Evolutionary conservation across 2,888 invertebrate genomes (phyloP).

Genomic region (Adelphocoris suturalis): DNA sequence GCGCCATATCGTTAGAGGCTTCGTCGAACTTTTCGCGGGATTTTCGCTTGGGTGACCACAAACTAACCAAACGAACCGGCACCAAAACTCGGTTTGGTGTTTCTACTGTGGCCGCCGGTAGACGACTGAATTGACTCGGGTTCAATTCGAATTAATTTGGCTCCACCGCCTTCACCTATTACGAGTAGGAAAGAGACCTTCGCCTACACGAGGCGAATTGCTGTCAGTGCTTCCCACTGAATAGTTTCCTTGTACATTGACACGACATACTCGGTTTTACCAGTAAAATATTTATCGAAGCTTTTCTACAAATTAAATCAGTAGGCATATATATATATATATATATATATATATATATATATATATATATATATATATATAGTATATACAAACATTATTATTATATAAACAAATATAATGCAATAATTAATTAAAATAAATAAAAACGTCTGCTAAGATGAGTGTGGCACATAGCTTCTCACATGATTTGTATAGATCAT

Average conservation of each 20-base stretch:
- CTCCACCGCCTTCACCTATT: slow-evolving; percentile 55
- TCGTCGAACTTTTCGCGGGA: not conserved
- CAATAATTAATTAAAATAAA: too few relatives aligned
- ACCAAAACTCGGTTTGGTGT: not conserved
- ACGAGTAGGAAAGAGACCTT: not conserved
- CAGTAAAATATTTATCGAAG: not conserved
- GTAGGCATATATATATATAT: too few relatives aligned
- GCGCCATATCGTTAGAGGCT: not conserved
- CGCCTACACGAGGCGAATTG: not conserved
- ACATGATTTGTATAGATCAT: too few relatives aligned
- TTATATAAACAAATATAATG: too few relatives aligned
- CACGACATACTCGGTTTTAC: not conserved
- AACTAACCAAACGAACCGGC: not conserved
- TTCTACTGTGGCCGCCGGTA: not conserved
- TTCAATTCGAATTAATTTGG: slow-evolving; percentile 64
- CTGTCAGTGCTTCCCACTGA: not conserved
- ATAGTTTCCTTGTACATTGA: not conserved
- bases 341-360: too few relatives aligned
- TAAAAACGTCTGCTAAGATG: too few relatives aligned
- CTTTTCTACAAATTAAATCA: too few relatives aligned
- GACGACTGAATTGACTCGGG: slow-evolving; percentile 35
- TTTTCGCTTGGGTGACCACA: not conserved
- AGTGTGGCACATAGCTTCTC: too few relatives aligned
- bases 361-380: too few relatives aligned
- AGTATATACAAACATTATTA: too few relatives aligned